Base-by-base conservation (phyloP, 2,797 vertebrate species). In the Vipera latastei region DNA sequence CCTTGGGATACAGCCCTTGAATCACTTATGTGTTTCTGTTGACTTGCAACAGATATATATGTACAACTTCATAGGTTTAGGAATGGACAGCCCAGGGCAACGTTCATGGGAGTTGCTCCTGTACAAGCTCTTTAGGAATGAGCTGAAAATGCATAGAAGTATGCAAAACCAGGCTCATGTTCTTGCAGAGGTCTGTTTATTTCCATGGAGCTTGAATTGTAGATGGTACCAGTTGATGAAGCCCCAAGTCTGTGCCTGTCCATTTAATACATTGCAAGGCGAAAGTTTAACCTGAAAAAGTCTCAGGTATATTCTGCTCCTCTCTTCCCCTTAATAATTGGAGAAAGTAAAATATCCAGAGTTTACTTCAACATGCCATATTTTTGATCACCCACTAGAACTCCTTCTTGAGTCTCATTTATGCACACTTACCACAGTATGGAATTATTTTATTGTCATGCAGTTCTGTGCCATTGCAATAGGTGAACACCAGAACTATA, bases 1-100 rank as follows among this genome's bases (percentile, higher is more conserved):
- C 94, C 95, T 89, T 95, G 93, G 94, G 65, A 89, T 85, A 55
- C 2, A 78, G n/a, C 86, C 69, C 86, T 89, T 90, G 92, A 91
- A 93, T 93, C 90, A 56, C 59, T 91, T 93, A 57, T 16, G 51
- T 91, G 85, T 91, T 93, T 85, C 69, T 93, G 51, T 57, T 89
- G 57, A 25, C 0, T 89, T 91, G 26, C 48, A 56, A 20, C 56
- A 89, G 57, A 91, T 61, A 48, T 56, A 44, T 85, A 85, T 83
- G 78, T 87, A 91, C 65, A 83, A 89, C 6, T 93, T 86, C 78
- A 63, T 51, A 53, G 63, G 55, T 85, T 85, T 89, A 83, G 51
- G 57, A n/a, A 63, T 87, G 28, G n/a, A 86, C 44, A 73, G 51
- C 32, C 83, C n/a, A 20, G 90, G 57, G 48, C n/a, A 63, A 59